These are phyloP conservation scores for Protomyctophum bolini DNA, from an alignment of 2,113 vertebrate species.

Conservation along the genomic window DNA sequence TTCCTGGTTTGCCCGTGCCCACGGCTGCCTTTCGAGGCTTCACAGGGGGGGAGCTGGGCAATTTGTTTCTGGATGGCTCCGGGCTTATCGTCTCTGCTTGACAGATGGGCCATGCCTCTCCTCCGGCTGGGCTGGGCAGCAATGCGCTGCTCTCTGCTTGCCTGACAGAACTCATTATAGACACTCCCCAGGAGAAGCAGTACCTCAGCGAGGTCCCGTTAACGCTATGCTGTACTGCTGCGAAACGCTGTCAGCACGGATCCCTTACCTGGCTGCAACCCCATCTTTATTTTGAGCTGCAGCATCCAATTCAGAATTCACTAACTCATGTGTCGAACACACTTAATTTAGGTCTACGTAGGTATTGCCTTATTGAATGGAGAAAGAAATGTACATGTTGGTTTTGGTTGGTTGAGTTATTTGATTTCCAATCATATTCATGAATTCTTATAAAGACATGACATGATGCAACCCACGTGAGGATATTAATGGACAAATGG, in stretches of 20 bases:
- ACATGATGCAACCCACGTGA: background rate
- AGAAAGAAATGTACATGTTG: background rate
- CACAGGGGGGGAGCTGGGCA: slow-evolving; percentile 63
- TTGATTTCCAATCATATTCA: background rate
- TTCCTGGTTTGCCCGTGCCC: slow-evolving; percentile 34
- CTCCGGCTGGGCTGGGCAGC: slow-evolving; percentile 65
- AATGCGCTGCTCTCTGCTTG: slow-evolving; percentile 36
- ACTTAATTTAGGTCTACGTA: background rate
- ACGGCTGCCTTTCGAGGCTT: slow-evolving; percentile 43
- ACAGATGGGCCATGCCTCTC: slow-evolving; percentile 72
- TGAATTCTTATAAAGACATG: background rate
- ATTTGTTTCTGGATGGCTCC: slow-evolving; percentile 74
- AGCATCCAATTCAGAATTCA: background rate
- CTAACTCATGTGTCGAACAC: background rate
- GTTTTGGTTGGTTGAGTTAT: background rate
- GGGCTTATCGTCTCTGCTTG: slow-evolving; percentile 69
- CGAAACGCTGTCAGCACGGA: slow-evolving; percentile 5
- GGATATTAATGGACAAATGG: background rate
- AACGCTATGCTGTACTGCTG: slow-evolving; percentile 7
- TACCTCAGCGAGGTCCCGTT: slow-evolving; percentile 45
- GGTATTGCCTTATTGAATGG: background rate
- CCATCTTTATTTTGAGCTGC: slow-evolving; percentile 1
- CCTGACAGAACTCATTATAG: slow-evolving; percentile 77
- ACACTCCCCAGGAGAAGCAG: slow-evolving; percentile 49
- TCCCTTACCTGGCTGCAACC: slow-evolving; percentile 2